A percentile compares a stretch with the other conserved stretches of the same genome.
Evolutionary conservation across 1,140 invertebrate species (phyloP).

Genomic region (Cepaea nemoralis): DNA sequence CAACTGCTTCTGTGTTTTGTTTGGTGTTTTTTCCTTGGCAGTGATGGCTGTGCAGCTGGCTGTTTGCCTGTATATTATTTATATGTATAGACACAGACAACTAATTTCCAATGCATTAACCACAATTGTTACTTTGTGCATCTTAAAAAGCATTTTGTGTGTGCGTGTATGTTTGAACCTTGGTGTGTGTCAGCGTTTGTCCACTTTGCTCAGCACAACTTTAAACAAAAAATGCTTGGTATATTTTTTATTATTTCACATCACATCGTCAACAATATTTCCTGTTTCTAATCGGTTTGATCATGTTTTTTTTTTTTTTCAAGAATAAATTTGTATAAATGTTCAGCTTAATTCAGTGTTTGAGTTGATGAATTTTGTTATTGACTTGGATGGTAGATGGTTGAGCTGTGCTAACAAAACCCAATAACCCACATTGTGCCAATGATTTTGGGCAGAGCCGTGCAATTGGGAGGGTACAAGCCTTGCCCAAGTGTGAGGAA

Average conservation of each 20-base stretch:
- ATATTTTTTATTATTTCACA: constrained; percentile 14
- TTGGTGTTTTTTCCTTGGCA: not conserved
- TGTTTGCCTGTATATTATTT: not conserved
- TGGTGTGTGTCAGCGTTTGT: constrained; percentile 5
- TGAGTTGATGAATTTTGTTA: not conserved
- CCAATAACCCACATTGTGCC: too few relatives aligned
- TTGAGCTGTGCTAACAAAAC: too few relatives aligned
- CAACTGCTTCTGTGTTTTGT: too few relatives aligned
- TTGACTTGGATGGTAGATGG: too few relatives aligned
- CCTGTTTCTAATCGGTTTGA: constrained; percentile 19
- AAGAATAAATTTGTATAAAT: constrained; percentile 31
- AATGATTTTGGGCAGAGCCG: too few relatives aligned
- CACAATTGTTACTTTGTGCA: not conserved
- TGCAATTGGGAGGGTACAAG: too few relatives aligned
- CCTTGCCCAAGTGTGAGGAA: too few relatives aligned
- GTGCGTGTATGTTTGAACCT: constrained; percentile 15
- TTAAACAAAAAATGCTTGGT: constrained; percentile 6
- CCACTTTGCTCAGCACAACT: not conserved
- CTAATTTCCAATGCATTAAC: too few relatives aligned
- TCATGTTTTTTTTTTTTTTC: constrained; percentile 21
- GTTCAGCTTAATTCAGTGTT: constrained; percentile 5
- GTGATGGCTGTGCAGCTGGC: not conserved
- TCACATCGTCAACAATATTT: not conserved
- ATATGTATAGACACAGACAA: too few relatives aligned
- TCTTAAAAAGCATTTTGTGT: not conserved